Conservation (phyloP, 2,888 invertebrate species). For the Thymelicus acteon region DNA sequence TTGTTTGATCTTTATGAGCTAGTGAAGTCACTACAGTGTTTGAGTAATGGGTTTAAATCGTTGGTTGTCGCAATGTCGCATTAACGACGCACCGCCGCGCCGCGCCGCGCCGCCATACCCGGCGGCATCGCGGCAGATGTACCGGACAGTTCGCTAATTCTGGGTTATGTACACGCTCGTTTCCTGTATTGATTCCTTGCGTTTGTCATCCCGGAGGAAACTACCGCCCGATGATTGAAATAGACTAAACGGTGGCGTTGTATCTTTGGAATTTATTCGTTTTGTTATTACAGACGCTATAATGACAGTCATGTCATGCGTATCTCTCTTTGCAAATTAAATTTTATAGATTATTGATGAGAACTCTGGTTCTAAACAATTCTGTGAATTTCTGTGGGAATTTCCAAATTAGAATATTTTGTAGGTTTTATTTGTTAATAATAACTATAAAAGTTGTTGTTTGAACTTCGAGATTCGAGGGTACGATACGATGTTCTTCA, state of each 20-base stretch:
- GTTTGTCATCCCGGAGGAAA: conserved; percentile 36
- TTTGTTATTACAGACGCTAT: not conserved
- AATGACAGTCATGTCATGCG: not conserved
- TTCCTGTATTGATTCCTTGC: conserved; percentile 73
- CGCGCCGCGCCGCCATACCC: conserved; percentile 37
- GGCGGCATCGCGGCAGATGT: conserved; percentile 45
- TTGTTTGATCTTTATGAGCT: not conserved
- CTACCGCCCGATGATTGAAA: conserved; percentile 19
- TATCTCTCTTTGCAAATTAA: no score
- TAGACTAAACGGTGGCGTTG: conserved; percentile 27
- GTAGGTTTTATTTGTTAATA: no score
- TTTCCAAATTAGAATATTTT: no score
- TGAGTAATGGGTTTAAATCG: conserved; percentile 1
- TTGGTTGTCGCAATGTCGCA: conserved; percentile 45
- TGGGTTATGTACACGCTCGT: conserved; percentile 58
- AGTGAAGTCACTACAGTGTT: conserved; percentile 2
- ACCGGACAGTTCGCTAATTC: conserved; percentile 68
- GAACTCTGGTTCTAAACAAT: no score
- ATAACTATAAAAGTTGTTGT: no score
- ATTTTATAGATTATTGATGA: no score
- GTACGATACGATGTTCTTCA: no score
- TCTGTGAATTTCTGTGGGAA: no score
- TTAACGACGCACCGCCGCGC: conserved; percentile 48
- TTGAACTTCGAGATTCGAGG: no score
- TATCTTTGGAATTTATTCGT: not conserved